Percentiles rank a stretch among this genome's conserved stretches.
These are phyloP conservation scores for Macquaria australasica DNA, from an alignment of 2,113 vertebrate species.

Conservation along the genomic window DNA sequence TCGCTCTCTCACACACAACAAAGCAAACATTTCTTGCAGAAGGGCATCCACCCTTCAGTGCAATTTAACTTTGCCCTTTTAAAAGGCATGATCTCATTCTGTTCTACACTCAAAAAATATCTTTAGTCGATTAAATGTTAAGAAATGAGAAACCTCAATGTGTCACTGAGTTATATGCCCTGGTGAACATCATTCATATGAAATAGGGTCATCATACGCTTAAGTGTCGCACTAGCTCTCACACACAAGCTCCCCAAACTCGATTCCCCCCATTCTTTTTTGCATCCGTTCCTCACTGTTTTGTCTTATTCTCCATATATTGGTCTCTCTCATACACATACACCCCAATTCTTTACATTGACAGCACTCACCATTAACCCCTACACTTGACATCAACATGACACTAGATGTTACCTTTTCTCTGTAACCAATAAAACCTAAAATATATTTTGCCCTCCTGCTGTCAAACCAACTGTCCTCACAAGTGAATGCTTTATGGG, in stretches of 20 bases:
- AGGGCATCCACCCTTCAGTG: constrained; percentile 53
- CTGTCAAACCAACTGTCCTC: constrained; percentile 35
- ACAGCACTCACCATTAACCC: constrained; percentile 40
- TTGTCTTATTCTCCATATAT: constrained; percentile 2
- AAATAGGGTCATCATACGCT: constrained; percentile 76
- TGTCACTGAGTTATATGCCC: constrained; percentile 81
- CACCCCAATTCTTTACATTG: constrained; percentile 8
- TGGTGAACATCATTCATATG: constrained; percentile 78
- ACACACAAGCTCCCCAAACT: constrained; percentile 44
- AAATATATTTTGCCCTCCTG: constrained; percentile 37
- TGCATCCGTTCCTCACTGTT: neutral
- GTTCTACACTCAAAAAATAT: constrained; percentile 75
- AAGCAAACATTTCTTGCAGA: constrained; percentile 33
- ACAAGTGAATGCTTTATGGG: constrained; percentile 4
- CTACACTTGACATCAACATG: constrained; percentile 16
- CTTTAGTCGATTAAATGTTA: constrained; percentile 78
- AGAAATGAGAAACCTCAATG: constrained; percentile 84
- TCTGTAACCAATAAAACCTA: constrained; percentile 23
- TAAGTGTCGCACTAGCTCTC: constrained; percentile 62
- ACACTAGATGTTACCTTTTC: constrained; percentile 31
- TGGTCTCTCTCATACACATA: neutral
- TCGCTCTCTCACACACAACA: constrained; percentile 11
- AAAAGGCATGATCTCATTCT: constrained; percentile 74
- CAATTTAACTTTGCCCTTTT: constrained; percentile 71
- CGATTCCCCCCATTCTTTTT: constrained; percentile 7